These are phyloP conservation scores for Acrobasis suavella DNA, from an alignment of 2,888 invertebrate species.

Conservation along the genomic window DNA sequence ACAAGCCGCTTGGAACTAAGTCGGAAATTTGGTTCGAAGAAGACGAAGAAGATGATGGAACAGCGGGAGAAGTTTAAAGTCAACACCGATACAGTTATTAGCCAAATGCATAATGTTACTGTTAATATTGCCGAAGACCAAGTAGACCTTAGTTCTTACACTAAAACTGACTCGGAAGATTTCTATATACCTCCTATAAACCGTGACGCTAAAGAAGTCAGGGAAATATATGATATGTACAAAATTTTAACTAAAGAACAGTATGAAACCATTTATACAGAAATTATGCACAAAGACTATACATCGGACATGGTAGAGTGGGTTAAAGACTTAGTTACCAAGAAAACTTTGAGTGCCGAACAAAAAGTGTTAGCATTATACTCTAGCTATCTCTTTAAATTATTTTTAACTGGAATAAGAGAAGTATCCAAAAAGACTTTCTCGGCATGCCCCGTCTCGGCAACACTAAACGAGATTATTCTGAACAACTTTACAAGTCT, in stretches of 20 bases:
- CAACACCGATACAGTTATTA: constrained; percentile 80
- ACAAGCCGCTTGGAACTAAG: constrained; percentile 71
- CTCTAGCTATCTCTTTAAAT: constrained; percentile 51
- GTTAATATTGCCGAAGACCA: constrained; percentile 55
- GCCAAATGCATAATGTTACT: constrained; percentile 81
- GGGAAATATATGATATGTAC: constrained; percentile 73
- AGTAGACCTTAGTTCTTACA: constrained; percentile 59
- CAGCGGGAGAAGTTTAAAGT: constrained; percentile 83
- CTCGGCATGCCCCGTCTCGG: constrained; percentile 48
- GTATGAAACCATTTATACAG: constrained; percentile 56
- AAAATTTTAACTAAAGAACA: constrained; percentile 67
- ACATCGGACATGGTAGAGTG: constrained; percentile 43
- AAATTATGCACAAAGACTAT: constrained; percentile 54
- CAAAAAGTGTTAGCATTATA: constrained; percentile 57
- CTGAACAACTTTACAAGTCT: constrained; percentile 52
- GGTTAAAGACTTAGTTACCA: constrained; percentile 42
- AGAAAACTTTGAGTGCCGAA: constrained; percentile 40
- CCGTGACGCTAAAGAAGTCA: constrained; percentile 63
- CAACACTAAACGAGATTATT: constrained; percentile 58
- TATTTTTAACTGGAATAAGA: constrained; percentile 42
- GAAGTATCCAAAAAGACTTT: constrained; percentile 56
- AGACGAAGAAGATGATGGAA: constrained; percentile 81
- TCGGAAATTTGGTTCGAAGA: constrained; percentile 86
- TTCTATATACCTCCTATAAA: constrained; percentile 79
- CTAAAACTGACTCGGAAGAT: constrained; percentile 58